Evolutionary conservation across 2,797 vertebrate species (phyloP).

Genomic region (Pseudotriccus pelzelni): DNA sequence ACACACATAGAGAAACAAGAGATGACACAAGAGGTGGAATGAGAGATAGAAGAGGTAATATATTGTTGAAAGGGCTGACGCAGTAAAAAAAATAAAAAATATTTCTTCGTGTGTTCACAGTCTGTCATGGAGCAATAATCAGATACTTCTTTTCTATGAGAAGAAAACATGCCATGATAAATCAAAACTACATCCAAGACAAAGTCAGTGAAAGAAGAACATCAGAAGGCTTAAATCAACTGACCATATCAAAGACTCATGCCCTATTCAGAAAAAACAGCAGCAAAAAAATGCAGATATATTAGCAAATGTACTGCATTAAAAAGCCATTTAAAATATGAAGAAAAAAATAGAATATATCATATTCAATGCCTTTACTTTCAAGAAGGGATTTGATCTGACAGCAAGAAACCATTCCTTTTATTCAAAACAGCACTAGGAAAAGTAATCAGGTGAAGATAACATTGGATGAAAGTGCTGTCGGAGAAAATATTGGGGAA

Average conservation of each 20-base stretch:
- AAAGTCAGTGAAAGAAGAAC: background rate
- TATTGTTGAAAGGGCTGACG: background rate
- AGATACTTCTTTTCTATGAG: background rate
- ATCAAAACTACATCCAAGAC: background rate
- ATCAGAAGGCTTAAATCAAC: background rate
- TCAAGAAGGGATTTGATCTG: slow-evolving; percentile 18
- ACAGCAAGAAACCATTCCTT: slow-evolving; percentile 21
- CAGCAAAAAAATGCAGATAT: background rate
- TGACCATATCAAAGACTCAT: background rate
- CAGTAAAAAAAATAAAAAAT: background rate
- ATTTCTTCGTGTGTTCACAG: background rate
- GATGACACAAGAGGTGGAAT: background rate
- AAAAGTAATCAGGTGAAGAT: slow-evolving; percentile 53
- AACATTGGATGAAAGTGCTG: slow-evolving; percentile 52
- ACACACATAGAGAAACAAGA: background rate
- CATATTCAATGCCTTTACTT: background rate
- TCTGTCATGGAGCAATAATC: background rate
- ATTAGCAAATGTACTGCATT: background rate
- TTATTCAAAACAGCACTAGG: slow-evolving; percentile 20
- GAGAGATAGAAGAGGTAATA: background rate
- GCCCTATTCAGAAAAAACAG: background rate
- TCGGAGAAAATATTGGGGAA: slow-evolving; percentile 40
- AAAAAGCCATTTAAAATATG: background rate
- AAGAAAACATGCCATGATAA: background rate
- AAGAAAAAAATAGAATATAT: background rate